These are phyloP conservation scores for Gnatocerus cornutus DNA, from an alignment of 2,888 invertebrate species.

Conservation along the genomic window DNA sequence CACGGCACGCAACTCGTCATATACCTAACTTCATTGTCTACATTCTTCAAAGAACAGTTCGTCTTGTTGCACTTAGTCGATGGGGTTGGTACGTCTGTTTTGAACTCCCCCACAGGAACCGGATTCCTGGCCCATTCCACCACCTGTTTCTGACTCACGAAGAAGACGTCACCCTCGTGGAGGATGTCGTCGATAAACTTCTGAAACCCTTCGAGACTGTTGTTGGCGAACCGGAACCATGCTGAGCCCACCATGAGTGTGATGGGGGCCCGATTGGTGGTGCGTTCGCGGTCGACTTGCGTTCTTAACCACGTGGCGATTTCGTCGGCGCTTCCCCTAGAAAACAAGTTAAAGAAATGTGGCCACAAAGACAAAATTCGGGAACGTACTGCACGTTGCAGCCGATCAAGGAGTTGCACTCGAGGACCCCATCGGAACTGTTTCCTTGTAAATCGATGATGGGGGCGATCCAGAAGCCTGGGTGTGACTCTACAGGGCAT, in stretches of 20 bases:
- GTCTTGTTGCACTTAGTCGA: conserved; percentile 54
- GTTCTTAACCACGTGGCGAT: conserved; percentile 69
- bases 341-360: conserved; percentile 44
- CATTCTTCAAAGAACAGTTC: conserved; percentile 60
- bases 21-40: conserved; percentile 61
- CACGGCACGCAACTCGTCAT: conserved; percentile 70
- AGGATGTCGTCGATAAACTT: conserved; percentile 67
- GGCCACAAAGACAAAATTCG: neutral
- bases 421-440: conserved; percentile 58
- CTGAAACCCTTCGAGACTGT: conserved; percentile 61
- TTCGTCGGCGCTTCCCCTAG: conserved; percentile 63
- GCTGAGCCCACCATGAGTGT: conserved; percentile 71
- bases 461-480: conserved; percentile 80
- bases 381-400: conserved; percentile 73
- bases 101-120: conserved; percentile 59
- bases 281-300: conserved; percentile 71
- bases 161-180: conserved; percentile 66
- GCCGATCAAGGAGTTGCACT: conserved; percentile 76
- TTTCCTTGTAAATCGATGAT: conserved; percentile 75
- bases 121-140: conserved; percentile 71
- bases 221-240: conserved; percentile 69
- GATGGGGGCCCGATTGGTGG: conserved; percentile 70
- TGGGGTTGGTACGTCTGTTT: conserved; percentile 51
- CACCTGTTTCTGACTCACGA: conserved; percentile 69
- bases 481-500: conserved; percentile 75